Evolutionary conservation across 2,113 vertebrate genomes (phyloP), one percentile per base, ranked within the genome.

Genomic region (Motacilla alba): DNA sequence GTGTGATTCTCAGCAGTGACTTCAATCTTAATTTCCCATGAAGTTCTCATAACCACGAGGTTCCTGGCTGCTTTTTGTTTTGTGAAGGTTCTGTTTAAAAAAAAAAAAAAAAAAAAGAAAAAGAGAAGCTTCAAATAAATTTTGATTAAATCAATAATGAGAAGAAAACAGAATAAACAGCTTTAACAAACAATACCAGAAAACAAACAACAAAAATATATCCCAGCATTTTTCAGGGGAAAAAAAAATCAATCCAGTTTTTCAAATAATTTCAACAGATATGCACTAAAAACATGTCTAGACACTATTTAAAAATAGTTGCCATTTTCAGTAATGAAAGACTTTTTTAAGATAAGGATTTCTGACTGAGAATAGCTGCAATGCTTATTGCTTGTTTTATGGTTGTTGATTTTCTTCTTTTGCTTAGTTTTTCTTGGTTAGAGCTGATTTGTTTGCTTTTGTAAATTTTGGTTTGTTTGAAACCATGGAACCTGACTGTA

Each of bases 151-250:
- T 12, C 8, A 39, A 35, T 33, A 87, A 67, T 33, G 53, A 66
- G 2, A 44, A 59, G 1, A 39, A 44, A 49, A 62, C 44, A 33
- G 0, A 24, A 30, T 10, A 12, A 53, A 76, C 31, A 49, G 2
- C 10, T 46, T 77, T 52, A 27, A 47, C 14, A 86, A 77, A 4
- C 2, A 4, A 7, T 56, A 33, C 0, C 15, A 33, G 27, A 73
- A 41, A 77, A 16, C 4, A 55, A 66, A 64, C 3, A 12, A 24
- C 26, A 5, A 1, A 1, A 12, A 1, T 2, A 63, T 6, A 4
- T 5, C 19, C 3, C 6, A 60, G 4, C 1, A 43, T 68, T 84
- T 81, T 39, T 56, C 13, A 55, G 9, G 33, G 3, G 1, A 3
- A 23, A 33, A 28, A 19, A 28, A 23, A 19, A 39, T 37, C 3